Evolutionary conservation across 2,113 vertebrate genomes (phyloP), one percentile per base, ranked within the genome.

Genomic region (Grallaria varia): DNA sequence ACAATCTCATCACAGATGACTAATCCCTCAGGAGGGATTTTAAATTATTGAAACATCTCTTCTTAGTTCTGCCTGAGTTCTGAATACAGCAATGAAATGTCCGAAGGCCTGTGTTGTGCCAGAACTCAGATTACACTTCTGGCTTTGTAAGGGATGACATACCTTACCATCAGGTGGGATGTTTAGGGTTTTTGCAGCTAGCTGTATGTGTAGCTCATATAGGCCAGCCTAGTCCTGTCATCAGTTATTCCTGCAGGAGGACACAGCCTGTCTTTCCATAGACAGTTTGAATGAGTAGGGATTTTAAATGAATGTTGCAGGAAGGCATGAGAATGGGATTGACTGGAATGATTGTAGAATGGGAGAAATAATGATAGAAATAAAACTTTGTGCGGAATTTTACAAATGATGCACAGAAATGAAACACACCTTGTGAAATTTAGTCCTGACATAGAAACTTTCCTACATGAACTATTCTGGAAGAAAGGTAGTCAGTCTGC

Each of bases 1-100:
- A 37, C 94, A 87, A 73, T 91, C 83, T 95, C 93, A 74, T 87
- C 66, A 78, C 17, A 22, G 66, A 94, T 93, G 92, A 94, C 88
- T 96, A 93, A 92, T 95, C 92, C 90, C 84, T 89, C 31, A 78
- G 62, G 86, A 92, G 53, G 40, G 39, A 60, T 89, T 96, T 92
- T 64, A 58, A 89, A 84, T 89, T 92, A 58, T 71, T 91, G 69
- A 94, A 91, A 82, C 28, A 44, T 56, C 31, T 81, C 55, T 86
- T 81, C 75, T 90, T 64, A n/a, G 84, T 89, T 95, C 69, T 90
- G 60, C 47, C 24, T 35, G 68, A 64, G 76, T 87, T 96, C 79
- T 89, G 84, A 93, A 84, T 87, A 20, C 21, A 59, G 80, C 66
- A 58, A 6, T 92, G 74, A 95, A 87, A 92, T 53, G 52, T 74